A percentile compares a stretch with the other conserved stretches of the same genome.
Conservation (phyloP, 2,888 invertebrate species). For the Erebia epiphron region DNA sequence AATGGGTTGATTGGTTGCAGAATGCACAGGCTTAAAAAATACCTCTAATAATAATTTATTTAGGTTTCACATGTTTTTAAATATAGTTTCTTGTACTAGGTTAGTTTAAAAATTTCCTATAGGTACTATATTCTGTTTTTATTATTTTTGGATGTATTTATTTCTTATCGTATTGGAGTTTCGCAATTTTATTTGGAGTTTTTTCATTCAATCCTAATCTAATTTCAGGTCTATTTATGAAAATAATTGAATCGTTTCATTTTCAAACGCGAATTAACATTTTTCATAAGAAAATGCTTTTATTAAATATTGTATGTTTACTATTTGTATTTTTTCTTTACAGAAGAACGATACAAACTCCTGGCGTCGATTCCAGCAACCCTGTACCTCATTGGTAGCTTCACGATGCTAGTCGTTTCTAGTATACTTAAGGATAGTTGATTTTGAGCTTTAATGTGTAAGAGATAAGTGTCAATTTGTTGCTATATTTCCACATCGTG, state of each 20-base stretch:
- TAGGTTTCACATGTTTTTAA: neutral
- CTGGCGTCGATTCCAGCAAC: constrained; percentile 91
- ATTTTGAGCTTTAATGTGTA: constrained; percentile 44
- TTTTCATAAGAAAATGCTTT: no score
- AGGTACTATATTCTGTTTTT: neutral
- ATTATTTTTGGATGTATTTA: neutral
- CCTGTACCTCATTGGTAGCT: constrained; percentile 88
- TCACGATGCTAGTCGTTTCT: constrained; percentile 84
- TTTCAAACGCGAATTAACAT: no score
- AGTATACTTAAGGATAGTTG: constrained; percentile 64
- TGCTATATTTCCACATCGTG: constrained; percentile 7
- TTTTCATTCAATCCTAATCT: no score
- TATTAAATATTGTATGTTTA: neutral
- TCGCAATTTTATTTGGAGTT: no score
- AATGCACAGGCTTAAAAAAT: no score
- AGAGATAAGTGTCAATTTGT: constrained; percentile 42
- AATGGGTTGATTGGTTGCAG: neutral
- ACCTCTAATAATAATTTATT: neutral
- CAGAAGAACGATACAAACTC: constrained; percentile 90
- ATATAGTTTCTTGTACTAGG: constrained; percentile 3
- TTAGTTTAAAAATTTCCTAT: constrained; percentile 4
- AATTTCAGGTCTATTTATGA: no score
- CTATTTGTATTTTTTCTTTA: constrained; percentile 65
- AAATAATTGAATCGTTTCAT: no score
- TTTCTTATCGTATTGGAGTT: no score